A percentile compares a stretch with the other conserved stretches of the same genome.
phyloP scores from a whole-genome alignment of 2,888 invertebrate genomes.

The Ectemnius continuus region DNA sequence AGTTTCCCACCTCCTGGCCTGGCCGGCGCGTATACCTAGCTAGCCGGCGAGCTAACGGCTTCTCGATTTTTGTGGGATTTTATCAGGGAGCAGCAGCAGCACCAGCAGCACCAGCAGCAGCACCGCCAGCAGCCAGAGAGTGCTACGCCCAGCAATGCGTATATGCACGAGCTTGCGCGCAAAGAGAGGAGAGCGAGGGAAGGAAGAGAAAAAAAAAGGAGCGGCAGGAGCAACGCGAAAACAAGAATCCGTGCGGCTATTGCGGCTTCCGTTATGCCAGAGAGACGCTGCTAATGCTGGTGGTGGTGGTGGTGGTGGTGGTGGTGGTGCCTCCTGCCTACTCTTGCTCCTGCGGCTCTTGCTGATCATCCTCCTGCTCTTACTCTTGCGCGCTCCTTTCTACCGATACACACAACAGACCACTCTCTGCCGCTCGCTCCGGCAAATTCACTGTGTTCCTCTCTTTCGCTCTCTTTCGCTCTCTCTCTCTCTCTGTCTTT shows the following conservation, averaged over 20 bases:
- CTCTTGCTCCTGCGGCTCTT: constrained; percentile 7
- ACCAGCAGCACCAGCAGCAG: constrained; percentile 49
- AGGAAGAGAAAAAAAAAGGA: constrained; percentile 40
- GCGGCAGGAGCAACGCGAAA: constrained; percentile 61
- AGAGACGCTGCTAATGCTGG: constrained; percentile 45
- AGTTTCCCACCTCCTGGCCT: constrained; percentile 56
- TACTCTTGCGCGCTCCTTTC: neutral
- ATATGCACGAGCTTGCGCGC: constrained; percentile 61
- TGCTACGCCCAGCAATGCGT: constrained; percentile 63
- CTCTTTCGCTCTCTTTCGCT: no score
- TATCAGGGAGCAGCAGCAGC: constrained; percentile 64
- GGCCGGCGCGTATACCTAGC: constrained; percentile 37
- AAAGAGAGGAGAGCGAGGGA: constrained; percentile 52
- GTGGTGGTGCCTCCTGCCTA: constrained; percentile 15
- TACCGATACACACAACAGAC: no score
- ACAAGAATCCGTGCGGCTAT: constrained; percentile 70
- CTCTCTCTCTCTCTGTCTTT: no score
- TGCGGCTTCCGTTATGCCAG: constrained; percentile 70
- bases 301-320: constrained; percentile 14
- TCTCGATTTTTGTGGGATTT: constrained; percentile 70
- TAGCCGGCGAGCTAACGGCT: constrained; percentile 66
- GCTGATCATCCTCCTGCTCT: neutral
- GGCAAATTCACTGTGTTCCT: neutral
- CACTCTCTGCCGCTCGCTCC: neutral
- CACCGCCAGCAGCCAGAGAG: neutral